phyloP scores from a whole-genome alignment of 2,113 vertebrate species.

The Stomatorhinus ivindoensis region DNA sequence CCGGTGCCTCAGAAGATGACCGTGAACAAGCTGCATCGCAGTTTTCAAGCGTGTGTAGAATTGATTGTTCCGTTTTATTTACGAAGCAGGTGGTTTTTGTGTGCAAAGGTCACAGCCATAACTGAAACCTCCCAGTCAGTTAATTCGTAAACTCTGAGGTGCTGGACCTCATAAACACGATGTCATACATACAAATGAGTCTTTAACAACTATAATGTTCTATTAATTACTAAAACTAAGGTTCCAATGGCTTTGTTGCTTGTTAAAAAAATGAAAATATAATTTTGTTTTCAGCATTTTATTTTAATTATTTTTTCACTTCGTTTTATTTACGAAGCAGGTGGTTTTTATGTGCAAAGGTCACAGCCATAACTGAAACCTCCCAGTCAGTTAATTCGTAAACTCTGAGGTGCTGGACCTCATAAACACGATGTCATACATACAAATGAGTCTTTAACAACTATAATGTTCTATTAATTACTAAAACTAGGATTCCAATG shows the following conservation, averaged over 20 bases:
- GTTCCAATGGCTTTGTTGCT: not conserved
- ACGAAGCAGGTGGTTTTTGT: not conserved
- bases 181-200: not conserved
- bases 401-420: not conserved
- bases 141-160: not conserved
- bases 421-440: not conserved
- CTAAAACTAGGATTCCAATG: not conserved
- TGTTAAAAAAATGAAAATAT: not conserved
- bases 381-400: not conserved
- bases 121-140: not conserved
- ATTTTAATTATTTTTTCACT: too few relatives aligned
- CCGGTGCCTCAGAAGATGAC: not conserved
- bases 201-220: not conserved
- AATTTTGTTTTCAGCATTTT: not conserved
- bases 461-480: not conserved
- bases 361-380: not conserved
- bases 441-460: not conserved
- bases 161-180: not conserved
- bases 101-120: not conserved
- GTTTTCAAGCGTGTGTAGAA: not conserved
- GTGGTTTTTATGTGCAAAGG: not conserved
- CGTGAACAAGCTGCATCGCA: not conserved
- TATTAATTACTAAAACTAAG: not conserved
- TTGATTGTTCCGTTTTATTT: not conserved
- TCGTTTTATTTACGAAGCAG: not conserved